These are phyloP conservation scores for Babylonia areolata DNA, from an alignment of 1,140 invertebrate genomes.

Conservation along the genomic window DNA sequence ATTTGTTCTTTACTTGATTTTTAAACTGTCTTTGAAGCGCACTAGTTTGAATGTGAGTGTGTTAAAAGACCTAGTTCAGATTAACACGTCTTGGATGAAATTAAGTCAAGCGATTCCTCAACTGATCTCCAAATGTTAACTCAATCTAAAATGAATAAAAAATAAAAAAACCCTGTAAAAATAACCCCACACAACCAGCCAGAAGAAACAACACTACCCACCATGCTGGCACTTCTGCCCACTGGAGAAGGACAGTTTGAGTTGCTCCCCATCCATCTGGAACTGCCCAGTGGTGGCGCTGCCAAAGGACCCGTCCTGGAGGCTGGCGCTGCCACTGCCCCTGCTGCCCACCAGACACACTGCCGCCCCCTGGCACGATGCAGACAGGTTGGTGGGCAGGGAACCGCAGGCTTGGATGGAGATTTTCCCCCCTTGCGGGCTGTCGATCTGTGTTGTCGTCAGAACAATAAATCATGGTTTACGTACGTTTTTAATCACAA, in stretches of 20 bases:
- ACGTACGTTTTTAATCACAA: too few relatives aligned
- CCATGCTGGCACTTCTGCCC: conserved; percentile 31
- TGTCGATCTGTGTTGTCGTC: conserved; percentile 28
- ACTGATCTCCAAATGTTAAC: too few relatives aligned
- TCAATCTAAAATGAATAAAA: neutral
- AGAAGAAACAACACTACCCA: neutral
- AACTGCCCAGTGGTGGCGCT: conserved; percentile 32
- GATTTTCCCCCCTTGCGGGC: conserved; percentile 37
- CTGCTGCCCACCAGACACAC: conserved; percentile 33
- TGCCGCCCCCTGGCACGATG: neutral
- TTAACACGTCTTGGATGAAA: too few relatives aligned
- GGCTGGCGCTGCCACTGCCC: conserved; percentile 6
- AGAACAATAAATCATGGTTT: conserved; percentile 22
- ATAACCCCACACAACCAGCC: neutral
- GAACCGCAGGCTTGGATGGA: conserved; percentile 37
- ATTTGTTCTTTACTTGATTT: too few relatives aligned
- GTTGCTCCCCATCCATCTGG: conserved; percentile 28
- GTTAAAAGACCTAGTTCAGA: too few relatives aligned
- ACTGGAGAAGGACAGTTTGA: conserved; percentile 46
- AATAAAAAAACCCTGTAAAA: neutral
- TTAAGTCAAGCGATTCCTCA: too few relatives aligned
- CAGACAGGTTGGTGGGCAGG: neutral
- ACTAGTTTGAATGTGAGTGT: too few relatives aligned
- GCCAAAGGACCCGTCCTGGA: conserved; percentile 42
- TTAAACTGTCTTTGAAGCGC: too few relatives aligned